A percentile compares a stretch with the other conserved stretches of the same genome.
Evolutionary conservation across 2,113 vertebrate species (phyloP).

Genomic region (Poeciliopsis retropinna): DNA sequence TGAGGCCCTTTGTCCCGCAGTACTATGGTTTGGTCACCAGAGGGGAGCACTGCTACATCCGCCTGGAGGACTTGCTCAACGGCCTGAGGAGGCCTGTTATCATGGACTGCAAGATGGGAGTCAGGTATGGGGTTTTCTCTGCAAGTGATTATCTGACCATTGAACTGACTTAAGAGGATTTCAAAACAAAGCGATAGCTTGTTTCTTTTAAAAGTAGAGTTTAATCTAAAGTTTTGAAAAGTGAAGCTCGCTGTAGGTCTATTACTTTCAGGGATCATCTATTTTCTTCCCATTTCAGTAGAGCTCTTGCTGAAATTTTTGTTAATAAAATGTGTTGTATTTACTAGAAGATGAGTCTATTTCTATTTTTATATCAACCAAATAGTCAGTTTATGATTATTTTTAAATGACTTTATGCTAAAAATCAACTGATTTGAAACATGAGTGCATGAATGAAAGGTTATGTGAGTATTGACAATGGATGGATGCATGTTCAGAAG

Average conservation of each 20-base stretch:
- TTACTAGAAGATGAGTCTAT: neutral
- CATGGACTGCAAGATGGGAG: slow-evolving; percentile 84
- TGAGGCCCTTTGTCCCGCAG: slow-evolving; percentile 81
- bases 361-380: too few species aligned
- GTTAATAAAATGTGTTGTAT: neutral
- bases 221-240: neutral
- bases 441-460: too few species aligned
- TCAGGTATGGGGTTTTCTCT: slow-evolving; percentile 59
- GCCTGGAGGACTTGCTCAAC: slow-evolving; percentile 82
- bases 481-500: too few species aligned
- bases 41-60: slow-evolving; percentile 76
- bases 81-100: slow-evolving; percentile 80
- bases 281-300: too few species aligned
- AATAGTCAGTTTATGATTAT: too few species aligned
- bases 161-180: too few species aligned
- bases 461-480: too few species aligned
- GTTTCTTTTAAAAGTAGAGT: too few species aligned
- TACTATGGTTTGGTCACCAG: slow-evolving; percentile 79
- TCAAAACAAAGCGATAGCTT: too few species aligned
- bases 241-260: neutral
- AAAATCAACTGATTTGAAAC: too few species aligned
- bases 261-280: neutral
- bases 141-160: too few species aligned
- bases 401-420: too few species aligned
- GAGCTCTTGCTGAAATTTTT: neutral